Conservation (phyloP, 1,140 invertebrate genomes). For the Steinernema feltiae region DNA sequence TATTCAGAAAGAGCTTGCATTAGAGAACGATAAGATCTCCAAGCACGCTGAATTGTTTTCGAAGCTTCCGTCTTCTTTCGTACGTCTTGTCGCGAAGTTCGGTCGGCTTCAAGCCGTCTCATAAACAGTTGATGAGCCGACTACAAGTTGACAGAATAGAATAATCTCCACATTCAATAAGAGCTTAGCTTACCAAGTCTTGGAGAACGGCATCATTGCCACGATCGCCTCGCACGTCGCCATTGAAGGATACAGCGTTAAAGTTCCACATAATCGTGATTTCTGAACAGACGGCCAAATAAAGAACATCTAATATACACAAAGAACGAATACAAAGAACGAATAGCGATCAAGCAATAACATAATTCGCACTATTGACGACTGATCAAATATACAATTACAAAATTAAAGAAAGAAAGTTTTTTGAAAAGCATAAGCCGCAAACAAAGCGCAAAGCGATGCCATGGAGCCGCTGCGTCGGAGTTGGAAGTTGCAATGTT, state of each 20-base stretch:
- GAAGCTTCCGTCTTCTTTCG: neutral
- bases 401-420: too few relatives aligned
- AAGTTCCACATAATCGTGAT: neutral
- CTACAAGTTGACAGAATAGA: too few relatives aligned
- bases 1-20: neutral
- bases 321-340: neutral
- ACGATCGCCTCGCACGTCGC: neutral
- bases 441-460: too few relatives aligned
- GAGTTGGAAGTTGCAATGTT: too few relatives aligned
- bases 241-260: neutral
- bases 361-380: too few relatives aligned
- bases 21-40: neutral
- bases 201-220: neutral
- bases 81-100: neutral
- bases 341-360: too few relatives aligned
- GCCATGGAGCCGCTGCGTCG: too few relatives aligned
- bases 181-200: neutral
- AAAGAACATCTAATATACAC: neutral
- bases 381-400: too few relatives aligned
- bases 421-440: too few relatives aligned
- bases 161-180: neutral
- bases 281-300: constrained; percentile 5
- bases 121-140: neutral
- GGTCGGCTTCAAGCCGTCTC: neutral
- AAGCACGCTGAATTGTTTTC: neutral